These are phyloP conservation scores for Falco naumanni DNA, from an alignment of 2,797 vertebrate genomes.

Conservation along the genomic window DNA sequence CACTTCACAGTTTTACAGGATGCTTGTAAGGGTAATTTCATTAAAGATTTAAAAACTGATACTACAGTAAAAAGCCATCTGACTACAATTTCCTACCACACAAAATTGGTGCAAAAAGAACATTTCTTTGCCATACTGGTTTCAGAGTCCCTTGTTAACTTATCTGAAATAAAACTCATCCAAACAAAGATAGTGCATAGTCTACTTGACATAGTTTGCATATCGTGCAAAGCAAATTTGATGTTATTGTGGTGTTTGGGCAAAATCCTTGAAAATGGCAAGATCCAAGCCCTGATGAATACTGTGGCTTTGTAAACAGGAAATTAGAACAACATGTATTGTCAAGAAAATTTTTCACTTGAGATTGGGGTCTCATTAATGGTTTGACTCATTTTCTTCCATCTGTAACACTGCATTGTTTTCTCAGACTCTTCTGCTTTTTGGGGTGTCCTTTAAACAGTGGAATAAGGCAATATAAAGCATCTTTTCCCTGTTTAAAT, in stretches of 20 bases:
- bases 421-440: not conserved
- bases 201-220: not conserved
- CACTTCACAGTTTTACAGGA: constrained; percentile 46
- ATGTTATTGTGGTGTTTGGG: not conserved
- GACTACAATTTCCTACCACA: constrained; percentile 6
- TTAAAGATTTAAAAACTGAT: constrained; percentile 56
- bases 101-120: not conserved
- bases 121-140: not conserved
- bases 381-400: not conserved
- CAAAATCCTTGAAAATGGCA: not conserved
- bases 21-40: constrained; percentile 46
- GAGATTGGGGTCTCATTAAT: not conserved
- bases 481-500: not conserved
- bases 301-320: not conserved
- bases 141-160: not conserved
- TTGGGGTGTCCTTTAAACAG: not conserved
- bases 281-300: not conserved
- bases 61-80: constrained; percentile 46
- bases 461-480: not conserved
- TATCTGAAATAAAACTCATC: not conserved
- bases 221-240: not conserved
- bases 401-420: not conserved
- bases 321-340: not conserved
- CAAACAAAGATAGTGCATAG: not conserved
- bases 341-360: not conserved